A percentile compares a stretch with the other conserved stretches of the same genome.
These are phyloP conservation scores for Pseudorhiza aurosa DNA, from an alignment of 30 jellyfish, hydroid and myxozoan genomes.

Conservation along the genomic window DNA sequence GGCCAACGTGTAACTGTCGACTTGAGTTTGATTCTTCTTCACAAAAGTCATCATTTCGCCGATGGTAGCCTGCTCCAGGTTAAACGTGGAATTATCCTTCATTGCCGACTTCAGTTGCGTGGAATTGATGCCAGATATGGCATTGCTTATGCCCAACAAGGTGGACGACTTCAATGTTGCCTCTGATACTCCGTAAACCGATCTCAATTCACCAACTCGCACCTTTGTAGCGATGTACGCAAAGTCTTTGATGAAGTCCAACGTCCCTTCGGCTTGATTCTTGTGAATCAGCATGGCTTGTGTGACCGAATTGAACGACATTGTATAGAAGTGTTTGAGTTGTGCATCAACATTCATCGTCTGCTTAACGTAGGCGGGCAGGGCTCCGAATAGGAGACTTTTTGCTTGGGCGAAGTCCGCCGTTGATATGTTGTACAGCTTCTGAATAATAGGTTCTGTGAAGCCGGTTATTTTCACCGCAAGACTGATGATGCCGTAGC, in stretches of 20 bases:
- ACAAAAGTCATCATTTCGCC: not conserved
- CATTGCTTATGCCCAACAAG: no score
- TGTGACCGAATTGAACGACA: slow-evolving; percentile 21
- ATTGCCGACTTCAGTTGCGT: no score
- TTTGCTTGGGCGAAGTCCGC: slow-evolving; percentile 1
- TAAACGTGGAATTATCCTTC: no score
- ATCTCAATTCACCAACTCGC: no score
- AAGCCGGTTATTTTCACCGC: slow-evolving; percentile 5
- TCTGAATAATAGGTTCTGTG: not conserved
- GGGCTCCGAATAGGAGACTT: not conserved
- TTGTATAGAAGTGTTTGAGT: slow-evolving; percentile 27
- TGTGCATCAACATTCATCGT: not conserved
- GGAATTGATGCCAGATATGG: no score
- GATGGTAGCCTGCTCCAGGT: no score
- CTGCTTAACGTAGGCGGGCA: not conserved
- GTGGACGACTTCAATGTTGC: no score
- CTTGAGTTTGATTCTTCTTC: not conserved
- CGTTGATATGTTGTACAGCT: not conserved
- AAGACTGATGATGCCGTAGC: not conserved
- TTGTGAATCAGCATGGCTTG: slow-evolving; percentile 14
- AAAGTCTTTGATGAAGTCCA: slow-evolving; percentile 20
- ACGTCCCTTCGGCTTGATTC: slow-evolving; percentile 2
- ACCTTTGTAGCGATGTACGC: not conserved
- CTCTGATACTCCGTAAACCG: no score
- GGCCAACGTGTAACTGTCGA: not conserved